Evolutionary conservation across 2,113 vertebrate species (phyloP).

Genomic region (Prolemur simus): DNA sequence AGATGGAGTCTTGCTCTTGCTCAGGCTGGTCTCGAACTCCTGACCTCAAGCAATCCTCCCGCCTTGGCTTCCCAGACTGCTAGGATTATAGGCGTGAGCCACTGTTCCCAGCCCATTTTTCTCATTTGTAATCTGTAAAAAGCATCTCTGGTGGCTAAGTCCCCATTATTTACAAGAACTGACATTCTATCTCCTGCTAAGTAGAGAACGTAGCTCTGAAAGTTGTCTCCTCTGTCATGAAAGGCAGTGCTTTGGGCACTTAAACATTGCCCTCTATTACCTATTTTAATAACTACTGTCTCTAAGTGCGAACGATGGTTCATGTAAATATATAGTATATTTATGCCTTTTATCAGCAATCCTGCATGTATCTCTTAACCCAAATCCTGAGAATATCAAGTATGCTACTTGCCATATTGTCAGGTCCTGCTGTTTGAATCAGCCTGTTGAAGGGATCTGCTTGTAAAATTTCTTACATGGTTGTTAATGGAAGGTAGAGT

Average conservation of each 20-base stretch:
- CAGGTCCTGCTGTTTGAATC: neutral
- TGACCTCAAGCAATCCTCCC: too few relatives aligned
- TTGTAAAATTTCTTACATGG: neutral
- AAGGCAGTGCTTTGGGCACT: neutral
- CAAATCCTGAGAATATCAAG: neutral
- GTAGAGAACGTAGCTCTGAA: neutral
- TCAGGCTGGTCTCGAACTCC: too few relatives aligned
- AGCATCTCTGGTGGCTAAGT: neutral
- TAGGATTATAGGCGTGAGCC: too few relatives aligned
- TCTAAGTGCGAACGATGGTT: neutral
- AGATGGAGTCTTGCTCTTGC: too few relatives aligned
- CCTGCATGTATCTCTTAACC: conserved; percentile 16
- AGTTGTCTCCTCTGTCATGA: neutral
- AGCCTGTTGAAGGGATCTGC: neutral
- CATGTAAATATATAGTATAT: neutral
- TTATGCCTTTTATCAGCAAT: neutral
- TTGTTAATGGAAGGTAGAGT: neutral
- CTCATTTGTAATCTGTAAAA: conserved; percentile 24
- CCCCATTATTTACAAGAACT: neutral
- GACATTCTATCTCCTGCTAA: neutral
- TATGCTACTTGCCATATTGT: conserved; percentile 1
- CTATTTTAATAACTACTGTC: neutral
- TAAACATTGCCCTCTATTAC: neutral
- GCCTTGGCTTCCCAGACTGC: too few relatives aligned
- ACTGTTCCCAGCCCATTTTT: neutral